Base-by-base conservation (phyloP, 2,113 vertebrate genomes). In the cattle (Bos taurus) region DNA sequence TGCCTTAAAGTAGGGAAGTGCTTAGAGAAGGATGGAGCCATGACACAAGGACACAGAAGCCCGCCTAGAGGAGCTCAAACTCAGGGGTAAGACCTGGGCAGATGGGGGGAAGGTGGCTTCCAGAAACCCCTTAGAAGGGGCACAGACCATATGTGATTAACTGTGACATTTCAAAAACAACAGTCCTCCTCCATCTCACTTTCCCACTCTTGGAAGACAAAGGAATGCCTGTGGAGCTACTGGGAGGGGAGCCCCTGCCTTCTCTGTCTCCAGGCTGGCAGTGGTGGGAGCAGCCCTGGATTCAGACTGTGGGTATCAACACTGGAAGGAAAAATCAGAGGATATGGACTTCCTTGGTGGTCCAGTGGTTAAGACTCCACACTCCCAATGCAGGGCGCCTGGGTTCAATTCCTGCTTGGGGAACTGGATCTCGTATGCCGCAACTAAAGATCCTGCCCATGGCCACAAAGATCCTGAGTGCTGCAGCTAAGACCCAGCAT, bases 351-450 rank as follows among this genome's bases (percentile, higher is more conserved):
- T 71, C n/a, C n/a, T 36, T 71, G 8, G 19, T n/a, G 17, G 67
- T 23, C 67, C n/a, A 71, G 67, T 71, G 67, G n/a, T 71, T 71
- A 71, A 40, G 67, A 40, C 19, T 40, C 67, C 9, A 21, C 0
- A 3, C 17, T 71, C 9, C 0, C n/a, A 71, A 40, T 40, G 4
- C 19, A 71, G 33, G n/a, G 33, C 4, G 2, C 8, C n/a, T 40
- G 17, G 33, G 67, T 23, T 71, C 0, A 4, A 71, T 12, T 7
- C 67, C n/a, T 21, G 9, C 19, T 23, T 0, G 0, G 64, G 17
- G 67, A 71, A 23, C 67, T 0, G 0, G n/a, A 71, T 36, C n/a
- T n/a, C 0, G 5, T 8, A 71, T 71, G 62, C 67, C 17, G 5
- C n/a, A 71, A 5, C n/a, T 71, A 71, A 71, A 71, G 9, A 36